A percentile compares a stretch with the other conserved stretches of the same genome.
These are phyloP conservation scores for Hippoglossus hippoglossus DNA, from an alignment of 2,797 vertebrate species.

Conservation along the genomic window DNA sequence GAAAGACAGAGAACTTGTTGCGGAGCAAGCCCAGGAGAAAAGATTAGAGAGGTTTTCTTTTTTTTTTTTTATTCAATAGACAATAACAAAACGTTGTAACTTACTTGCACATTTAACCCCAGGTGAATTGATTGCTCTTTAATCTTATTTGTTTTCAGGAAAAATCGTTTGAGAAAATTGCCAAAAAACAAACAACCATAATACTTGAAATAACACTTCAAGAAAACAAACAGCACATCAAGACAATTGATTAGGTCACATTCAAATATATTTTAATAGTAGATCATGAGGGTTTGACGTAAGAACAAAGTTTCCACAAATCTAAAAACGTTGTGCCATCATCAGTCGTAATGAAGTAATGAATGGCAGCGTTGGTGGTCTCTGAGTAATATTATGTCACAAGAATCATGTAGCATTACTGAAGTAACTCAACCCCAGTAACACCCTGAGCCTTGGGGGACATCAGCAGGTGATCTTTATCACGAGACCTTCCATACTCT, in stretches of 20 bases:
- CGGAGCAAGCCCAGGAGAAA: conserved; percentile 7
- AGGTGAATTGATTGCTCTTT: background rate
- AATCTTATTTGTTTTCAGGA: background rate
- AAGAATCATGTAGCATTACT: conserved; percentile 70
- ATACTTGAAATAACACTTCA: background rate
- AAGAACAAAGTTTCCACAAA: background rate
- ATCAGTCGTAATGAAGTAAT: conserved; percentile 39
- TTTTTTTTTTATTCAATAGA: background rate
- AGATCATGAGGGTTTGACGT: too few species aligned
- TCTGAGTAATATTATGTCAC: conserved; percentile 55
- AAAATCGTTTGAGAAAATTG: background rate
- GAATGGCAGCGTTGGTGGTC: conserved; percentile 57
- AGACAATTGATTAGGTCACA: too few species aligned
- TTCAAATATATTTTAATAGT: background rate
- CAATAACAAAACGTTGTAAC: background rate
- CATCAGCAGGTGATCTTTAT: conserved; percentile 72
- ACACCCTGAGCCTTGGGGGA: conserved; percentile 48
- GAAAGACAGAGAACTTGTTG: conserved; percentile 19
- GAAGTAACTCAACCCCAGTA: conserved; percentile 48
- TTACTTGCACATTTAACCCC: background rate
- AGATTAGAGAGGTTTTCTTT: background rate
- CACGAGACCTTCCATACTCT: conserved; percentile 1
- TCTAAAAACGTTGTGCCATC: conserved; percentile 15
- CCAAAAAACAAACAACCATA: background rate
- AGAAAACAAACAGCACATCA: background rate